Percentiles rank a stretch among this genome's conserved stretches.
phyloP scores from a whole-genome alignment of 2,888 invertebrate genomes.

The Heliconius cydno region DNA sequence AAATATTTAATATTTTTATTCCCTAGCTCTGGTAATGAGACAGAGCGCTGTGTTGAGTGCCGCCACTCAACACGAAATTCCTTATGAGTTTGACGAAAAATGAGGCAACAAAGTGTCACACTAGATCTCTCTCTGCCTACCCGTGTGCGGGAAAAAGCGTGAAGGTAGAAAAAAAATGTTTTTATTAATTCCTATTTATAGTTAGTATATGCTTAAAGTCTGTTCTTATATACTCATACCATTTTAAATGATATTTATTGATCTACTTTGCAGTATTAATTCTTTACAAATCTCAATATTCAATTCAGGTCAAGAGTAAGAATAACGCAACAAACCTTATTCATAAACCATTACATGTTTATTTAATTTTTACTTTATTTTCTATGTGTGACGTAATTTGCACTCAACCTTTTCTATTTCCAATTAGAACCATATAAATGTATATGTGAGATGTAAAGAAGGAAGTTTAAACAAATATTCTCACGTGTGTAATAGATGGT shows the following conservation, averaged over 20 bases:
- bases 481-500: conserved; percentile 72
- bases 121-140: no score
- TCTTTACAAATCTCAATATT: conserved; percentile 29
- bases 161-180: no score
- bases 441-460: conserved; percentile 41
- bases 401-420: conserved; percentile 27
- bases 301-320: conserved; percentile 35
- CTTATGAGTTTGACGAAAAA: no score
- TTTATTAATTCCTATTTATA: no score
- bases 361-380: background rate
- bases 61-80: no score
- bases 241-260: background rate
- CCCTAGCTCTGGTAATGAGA: no score
- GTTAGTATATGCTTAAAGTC: no score
- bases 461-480: conserved; percentile 70
- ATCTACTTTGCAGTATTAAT: conserved; percentile 4
- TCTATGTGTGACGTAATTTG: conserved; percentile 12
- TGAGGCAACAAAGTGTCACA: no score
- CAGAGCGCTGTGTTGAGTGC: no score
- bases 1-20: no score
- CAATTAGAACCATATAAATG: conserved; percentile 24
- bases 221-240: background rate
- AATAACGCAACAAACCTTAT: background rate
- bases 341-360: background rate
- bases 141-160: no score